Evolutionary conservation across 2,113 vertebrate species (phyloP).

Genomic region (Colinus virginianus): DNA sequence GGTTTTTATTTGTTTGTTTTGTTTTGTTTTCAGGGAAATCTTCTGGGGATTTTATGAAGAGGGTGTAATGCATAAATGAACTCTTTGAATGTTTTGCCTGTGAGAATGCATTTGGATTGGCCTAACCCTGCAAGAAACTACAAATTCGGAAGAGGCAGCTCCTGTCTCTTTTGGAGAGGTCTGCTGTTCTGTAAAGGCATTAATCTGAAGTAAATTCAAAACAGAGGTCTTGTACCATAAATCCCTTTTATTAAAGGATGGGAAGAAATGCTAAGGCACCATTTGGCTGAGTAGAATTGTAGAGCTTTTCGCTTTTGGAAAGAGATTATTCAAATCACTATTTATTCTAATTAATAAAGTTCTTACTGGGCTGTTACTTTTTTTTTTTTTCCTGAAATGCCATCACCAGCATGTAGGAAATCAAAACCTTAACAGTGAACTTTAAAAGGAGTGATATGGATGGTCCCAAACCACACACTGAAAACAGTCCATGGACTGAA

Average conservation of each 20-base stretch:
- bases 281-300: not conserved
- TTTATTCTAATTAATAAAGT: not conserved
- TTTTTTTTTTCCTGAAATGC: not conserved
- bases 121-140: not conserved
- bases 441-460: not conserved
- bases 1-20: not conserved
- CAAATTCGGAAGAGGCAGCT: not conserved
- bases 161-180: not conserved
- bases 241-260: not conserved
- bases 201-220: not conserved
- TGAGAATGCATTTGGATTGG: not conserved
- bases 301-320: not conserved
- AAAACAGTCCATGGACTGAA: not conserved
- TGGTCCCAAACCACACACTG: not conserved
- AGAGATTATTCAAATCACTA: not conserved
- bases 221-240: not conserved
- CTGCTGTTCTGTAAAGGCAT: not conserved
- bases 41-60: constrained; percentile 36
- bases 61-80: not conserved
- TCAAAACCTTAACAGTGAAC: not conserved
- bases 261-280: not conserved
- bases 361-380: not conserved
- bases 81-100: not conserved
- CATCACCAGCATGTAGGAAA: not conserved
- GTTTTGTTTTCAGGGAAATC: constrained; percentile 51